Evolutionary conservation across 1,140 invertebrate species (phyloP).

Genomic region (Schlechtendalia chinensis): DNA sequence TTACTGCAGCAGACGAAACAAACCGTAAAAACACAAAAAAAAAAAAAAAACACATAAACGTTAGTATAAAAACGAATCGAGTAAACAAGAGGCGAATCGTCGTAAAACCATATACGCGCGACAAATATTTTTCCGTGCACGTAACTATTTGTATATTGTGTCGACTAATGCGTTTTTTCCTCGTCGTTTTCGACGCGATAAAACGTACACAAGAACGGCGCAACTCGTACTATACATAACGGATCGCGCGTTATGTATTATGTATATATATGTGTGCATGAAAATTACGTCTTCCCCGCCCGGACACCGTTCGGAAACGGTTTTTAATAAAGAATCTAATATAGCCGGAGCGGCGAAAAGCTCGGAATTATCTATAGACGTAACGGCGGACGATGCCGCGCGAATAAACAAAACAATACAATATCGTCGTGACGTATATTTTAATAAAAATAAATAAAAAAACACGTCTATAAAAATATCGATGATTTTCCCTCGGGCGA

Average conservation of each 20-base stretch:
- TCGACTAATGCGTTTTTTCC: constrained; percentile 11
- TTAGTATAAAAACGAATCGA: constrained; percentile 8
- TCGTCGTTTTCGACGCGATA: neutral
- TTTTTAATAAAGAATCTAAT: constrained; percentile 10
- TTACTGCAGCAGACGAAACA: constrained; percentile 45
- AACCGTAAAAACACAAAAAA: constrained; percentile 15
- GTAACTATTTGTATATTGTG: neutral
- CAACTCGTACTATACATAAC: neutral
- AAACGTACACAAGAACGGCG: neutral
- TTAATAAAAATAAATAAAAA: too few species aligned
- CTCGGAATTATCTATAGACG: neutral
- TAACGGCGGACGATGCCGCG: too few species aligned
- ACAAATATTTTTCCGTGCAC: too few species aligned
- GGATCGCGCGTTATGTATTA: neutral
- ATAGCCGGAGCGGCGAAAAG: neutral
- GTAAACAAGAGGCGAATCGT: constrained; percentile 33
- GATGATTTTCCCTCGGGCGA: too few species aligned
- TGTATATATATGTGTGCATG: neutral
- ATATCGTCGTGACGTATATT: too few species aligned
- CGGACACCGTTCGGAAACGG: neutral
- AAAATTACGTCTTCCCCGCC: neutral
- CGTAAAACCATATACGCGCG: neutral
- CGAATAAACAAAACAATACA: too few species aligned
- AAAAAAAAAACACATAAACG: neutral
- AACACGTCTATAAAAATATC: too few species aligned